phyloP scores from a whole-genome alignment of 2,797 vertebrate genomes.

The Spea hammondii region DNA sequence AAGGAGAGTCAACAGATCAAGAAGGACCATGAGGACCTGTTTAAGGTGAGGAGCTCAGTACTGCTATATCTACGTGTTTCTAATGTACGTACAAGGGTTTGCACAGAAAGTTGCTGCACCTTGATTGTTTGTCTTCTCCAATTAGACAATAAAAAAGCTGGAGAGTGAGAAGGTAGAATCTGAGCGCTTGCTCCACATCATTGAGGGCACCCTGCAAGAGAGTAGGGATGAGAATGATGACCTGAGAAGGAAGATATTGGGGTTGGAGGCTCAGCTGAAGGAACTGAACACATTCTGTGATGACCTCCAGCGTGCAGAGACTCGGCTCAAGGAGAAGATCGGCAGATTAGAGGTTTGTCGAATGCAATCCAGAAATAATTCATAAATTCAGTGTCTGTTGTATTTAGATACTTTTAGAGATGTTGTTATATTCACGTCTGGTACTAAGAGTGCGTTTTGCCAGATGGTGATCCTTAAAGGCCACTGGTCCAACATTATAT shows the following conservation, averaged over 20 bases:
- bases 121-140: not conserved
- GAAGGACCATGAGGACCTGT: constrained; percentile 21
- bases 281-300: constrained; percentile 63
- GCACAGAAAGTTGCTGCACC: not conserved
- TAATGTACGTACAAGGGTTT: too few species aligned
- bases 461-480: too few species aligned
- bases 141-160: constrained; percentile 42
- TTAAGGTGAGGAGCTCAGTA: constrained; percentile 20
- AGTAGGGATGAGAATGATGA: constrained; percentile 69
- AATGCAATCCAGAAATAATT: not conserved
- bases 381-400: too few species aligned
- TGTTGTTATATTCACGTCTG: too few species aligned
- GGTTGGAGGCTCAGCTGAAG: constrained; percentile 77
- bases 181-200: constrained; percentile 66
- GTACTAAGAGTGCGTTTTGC: too few species aligned
- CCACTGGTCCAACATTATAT: too few species aligned
- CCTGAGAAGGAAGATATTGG: constrained; percentile 73
- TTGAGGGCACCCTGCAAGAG: constrained; percentile 73
- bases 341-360: constrained; percentile 80
- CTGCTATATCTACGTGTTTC: too few species aligned
- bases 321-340: constrained; percentile 79
- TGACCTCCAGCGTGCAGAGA: constrained; percentile 71
- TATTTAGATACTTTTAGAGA: too few species aligned
- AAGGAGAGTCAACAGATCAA: constrained; percentile 2
- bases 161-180: constrained; percentile 54